Conservation (phyloP, 2,797 vertebrate species). For the Pipistrellus nathusii region DNA sequence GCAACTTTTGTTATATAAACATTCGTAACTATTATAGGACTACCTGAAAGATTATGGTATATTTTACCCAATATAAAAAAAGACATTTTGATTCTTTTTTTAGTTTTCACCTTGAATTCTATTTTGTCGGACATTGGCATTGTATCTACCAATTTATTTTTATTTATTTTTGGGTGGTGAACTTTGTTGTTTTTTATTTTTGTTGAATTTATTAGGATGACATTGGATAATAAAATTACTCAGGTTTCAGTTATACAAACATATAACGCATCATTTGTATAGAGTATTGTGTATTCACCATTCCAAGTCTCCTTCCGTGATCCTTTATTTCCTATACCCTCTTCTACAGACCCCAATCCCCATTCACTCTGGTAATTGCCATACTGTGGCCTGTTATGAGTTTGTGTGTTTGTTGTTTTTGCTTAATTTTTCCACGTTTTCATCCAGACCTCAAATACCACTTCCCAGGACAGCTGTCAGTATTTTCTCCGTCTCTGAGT, state of each 20-base stretch:
- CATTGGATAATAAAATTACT: not conserved
- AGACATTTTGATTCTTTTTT: not conserved
- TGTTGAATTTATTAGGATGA: not conserved
- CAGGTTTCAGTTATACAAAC: not conserved
- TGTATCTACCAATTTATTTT: conserved; percentile 5
- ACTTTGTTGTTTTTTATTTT: not conserved
- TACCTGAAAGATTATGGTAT: not conserved
- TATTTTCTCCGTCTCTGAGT: not conserved
- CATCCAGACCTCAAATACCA: not conserved
- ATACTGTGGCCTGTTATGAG: not conserved
- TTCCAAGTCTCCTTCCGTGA: not conserved
- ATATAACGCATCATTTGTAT: not conserved
- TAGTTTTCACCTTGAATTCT: not conserved
- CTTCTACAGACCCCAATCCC: not conserved
- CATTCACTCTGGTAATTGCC: not conserved
- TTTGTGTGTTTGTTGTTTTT: not conserved
- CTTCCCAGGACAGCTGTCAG: not conserved
- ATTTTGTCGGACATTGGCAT: conserved; percentile 23
- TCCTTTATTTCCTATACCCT: not conserved
- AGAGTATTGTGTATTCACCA: not conserved
- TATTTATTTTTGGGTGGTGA: not conserved
- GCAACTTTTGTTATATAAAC: not conserved
- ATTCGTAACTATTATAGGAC: not conserved
- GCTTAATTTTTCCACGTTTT: not conserved
- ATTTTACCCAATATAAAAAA: not conserved